phyloP scores from a whole-genome alignment of 64 coral and sea anemone genomes.

The Trachythela sp. region DNA sequence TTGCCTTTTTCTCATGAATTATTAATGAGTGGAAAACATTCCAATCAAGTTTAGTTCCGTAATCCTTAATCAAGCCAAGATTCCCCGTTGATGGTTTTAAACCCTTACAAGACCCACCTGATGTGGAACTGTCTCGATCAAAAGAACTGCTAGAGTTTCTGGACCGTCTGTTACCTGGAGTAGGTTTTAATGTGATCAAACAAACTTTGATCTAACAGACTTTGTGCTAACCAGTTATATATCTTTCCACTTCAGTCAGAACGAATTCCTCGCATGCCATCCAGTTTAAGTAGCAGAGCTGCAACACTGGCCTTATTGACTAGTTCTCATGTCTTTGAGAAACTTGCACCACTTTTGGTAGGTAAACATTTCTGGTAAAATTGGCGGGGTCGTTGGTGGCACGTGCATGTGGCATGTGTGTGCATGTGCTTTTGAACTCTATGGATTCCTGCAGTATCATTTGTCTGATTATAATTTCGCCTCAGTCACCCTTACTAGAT shows the following conservation, averaged over 20 bases:
- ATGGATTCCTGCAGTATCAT: too few species aligned
- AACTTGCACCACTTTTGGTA: not conserved
- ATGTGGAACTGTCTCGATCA: constrained; percentile 63
- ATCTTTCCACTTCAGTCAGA: not conserved
- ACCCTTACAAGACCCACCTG: constrained; percentile 85
- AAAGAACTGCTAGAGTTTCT: constrained; percentile 67
- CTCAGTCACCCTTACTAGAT: too few species aligned
- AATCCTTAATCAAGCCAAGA: constrained; percentile 59
- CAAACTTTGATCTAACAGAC: too few species aligned
- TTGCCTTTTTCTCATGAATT: too few species aligned
- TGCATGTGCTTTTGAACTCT: too few species aligned
- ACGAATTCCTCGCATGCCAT: not conserved
- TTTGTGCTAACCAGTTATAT: not conserved
- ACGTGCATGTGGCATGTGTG: too few species aligned
- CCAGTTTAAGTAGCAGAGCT: not conserved
- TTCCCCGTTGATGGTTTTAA: constrained; percentile 81
- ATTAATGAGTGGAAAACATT: too few species aligned
- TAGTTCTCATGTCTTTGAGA: not conserved
- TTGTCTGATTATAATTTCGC: too few species aligned
- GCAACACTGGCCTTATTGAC: not conserved
- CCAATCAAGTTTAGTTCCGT: too few species aligned
- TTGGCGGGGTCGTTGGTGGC: too few species aligned
- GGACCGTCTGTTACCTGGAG: constrained; percentile 74
- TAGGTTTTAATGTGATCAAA: constrained; percentile 42
- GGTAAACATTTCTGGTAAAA: not conserved